Conservation (phyloP, 1,140 invertebrate species). For the Euglossa dilemma region DNA sequence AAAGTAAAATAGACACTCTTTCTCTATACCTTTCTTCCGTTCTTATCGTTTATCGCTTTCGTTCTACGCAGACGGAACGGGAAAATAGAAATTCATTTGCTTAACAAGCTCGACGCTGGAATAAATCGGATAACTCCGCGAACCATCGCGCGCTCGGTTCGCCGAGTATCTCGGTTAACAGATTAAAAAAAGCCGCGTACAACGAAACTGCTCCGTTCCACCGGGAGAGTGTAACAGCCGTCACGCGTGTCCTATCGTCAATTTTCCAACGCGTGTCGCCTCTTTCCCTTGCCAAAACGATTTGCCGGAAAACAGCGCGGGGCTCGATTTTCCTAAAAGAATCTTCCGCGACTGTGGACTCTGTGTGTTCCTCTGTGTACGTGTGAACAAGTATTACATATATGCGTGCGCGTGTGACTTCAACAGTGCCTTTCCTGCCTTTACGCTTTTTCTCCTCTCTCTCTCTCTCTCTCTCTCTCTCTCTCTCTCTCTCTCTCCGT, state of each 20-base stretch:
- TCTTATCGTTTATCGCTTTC: not conserved
- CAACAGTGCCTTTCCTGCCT: conserved; percentile 56
- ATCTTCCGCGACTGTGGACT: conserved; percentile 34
- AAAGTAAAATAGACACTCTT: not conserved
- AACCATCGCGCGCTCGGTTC: not conserved
- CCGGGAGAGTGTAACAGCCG: not conserved
- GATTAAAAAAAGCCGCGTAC: not conserved
- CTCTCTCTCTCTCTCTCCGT: conserved; percentile 4
- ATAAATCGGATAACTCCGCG: not conserved
- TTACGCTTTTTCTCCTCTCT: conserved; percentile 27
- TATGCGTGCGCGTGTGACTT: conserved; percentile 50
- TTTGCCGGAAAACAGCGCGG: conserved; percentile 30
- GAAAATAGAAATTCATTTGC: not conserved
- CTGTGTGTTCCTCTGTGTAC: conserved; percentile 17
- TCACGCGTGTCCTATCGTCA: not conserved
- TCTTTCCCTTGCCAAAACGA: not conserved
- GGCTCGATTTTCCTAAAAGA: conserved; percentile 37
- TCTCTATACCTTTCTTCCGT: not conserved
- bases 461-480: not conserved
- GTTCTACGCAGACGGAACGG: not conserved
- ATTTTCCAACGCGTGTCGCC: not conserved
- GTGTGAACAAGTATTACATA: conserved; percentile 51
- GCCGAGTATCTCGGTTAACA: not conserved
- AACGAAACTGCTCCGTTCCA: not conserved
- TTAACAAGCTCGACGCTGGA: not conserved